Conservation (phyloP, 2,113 vertebrate genomes). For the Nycticebus coucang region DNA sequence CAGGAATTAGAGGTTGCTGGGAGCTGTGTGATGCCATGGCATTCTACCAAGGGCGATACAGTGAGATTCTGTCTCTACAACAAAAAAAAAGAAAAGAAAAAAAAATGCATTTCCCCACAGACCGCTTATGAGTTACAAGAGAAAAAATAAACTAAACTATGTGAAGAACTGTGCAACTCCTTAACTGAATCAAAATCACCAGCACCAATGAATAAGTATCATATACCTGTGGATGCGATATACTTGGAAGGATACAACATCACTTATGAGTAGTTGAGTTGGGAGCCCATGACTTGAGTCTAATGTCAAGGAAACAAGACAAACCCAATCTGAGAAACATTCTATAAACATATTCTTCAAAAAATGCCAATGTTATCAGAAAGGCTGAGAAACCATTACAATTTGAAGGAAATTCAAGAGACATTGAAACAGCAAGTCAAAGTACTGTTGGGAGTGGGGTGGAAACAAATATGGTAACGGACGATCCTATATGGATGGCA, state of each 20-base stretch:
- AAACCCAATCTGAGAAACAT: background rate
- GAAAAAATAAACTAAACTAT: background rate
- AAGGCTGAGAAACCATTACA: background rate
- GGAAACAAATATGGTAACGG: background rate
- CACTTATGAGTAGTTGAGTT: accelerated
- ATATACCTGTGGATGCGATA: background rate
- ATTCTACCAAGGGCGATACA: too few species aligned
- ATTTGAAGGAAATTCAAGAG: background rate
- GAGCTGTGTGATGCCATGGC: too few species aligned
- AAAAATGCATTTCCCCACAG: background rate
- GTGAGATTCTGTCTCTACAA: too few species aligned
- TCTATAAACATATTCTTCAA: background rate
- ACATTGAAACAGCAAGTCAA: too few species aligned
- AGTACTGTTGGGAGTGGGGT: too few species aligned
- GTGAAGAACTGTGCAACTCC: background rate
- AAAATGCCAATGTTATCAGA: background rate
- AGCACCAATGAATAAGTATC: background rate
- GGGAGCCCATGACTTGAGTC: background rate
- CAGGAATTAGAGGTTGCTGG: too few species aligned
- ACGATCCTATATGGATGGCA: background rate
- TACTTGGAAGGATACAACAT: background rate
- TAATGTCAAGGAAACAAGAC: background rate
- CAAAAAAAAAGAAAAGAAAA: background rate
- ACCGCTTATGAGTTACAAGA: background rate
- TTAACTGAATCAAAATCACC: background rate